Conservation (phyloP, 2,888 invertebrate genomes). For the Thera obeliscata region DNA sequence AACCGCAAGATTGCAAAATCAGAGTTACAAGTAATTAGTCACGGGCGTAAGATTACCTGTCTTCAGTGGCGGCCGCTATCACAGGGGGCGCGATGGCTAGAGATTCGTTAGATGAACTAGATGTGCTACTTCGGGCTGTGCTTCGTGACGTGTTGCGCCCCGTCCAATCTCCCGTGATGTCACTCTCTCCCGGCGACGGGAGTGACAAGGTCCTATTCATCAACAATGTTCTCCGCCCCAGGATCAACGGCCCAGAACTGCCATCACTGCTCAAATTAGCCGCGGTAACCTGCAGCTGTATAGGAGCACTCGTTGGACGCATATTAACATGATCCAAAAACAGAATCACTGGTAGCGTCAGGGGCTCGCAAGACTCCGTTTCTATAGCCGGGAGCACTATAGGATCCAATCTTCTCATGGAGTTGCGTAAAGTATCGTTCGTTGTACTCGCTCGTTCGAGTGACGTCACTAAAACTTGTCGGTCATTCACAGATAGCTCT, state of each 20-base stretch:
- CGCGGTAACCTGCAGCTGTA: constrained; percentile 78
- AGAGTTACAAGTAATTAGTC: constrained; percentile 35
- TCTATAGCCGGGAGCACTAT: constrained; percentile 72
- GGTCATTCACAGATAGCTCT: constrained; percentile 62
- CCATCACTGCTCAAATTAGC: constrained; percentile 75
- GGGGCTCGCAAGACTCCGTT: constrained; percentile 64
- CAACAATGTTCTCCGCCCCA: constrained; percentile 72
- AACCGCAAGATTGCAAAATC: constrained; percentile 41
- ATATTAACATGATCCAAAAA: constrained; percentile 77
- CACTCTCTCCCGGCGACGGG: constrained; percentile 76
- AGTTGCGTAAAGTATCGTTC: constrained; percentile 70
- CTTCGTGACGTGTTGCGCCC: constrained; percentile 69
- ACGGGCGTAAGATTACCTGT: constrained; percentile 60
- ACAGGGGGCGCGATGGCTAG: constrained; percentile 58
- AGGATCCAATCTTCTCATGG: constrained; percentile 77
- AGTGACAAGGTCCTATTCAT: constrained; percentile 76
- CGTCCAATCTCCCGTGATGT: constrained; percentile 72
- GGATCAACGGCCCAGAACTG: constrained; percentile 73
- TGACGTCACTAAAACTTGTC: constrained; percentile 56
- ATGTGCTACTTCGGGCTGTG: constrained; percentile 69
- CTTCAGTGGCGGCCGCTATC: constrained; percentile 62
- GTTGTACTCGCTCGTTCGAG: constrained; percentile 66
- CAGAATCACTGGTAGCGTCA: constrained; percentile 77
- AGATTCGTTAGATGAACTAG: constrained; percentile 75
- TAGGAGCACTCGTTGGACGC: constrained; percentile 77